Percentiles rank a stretch among this genome's conserved stretches.
Conservation (phyloP, 2,797 vertebrate species). For the Sebastes paucispinis region DNA sequence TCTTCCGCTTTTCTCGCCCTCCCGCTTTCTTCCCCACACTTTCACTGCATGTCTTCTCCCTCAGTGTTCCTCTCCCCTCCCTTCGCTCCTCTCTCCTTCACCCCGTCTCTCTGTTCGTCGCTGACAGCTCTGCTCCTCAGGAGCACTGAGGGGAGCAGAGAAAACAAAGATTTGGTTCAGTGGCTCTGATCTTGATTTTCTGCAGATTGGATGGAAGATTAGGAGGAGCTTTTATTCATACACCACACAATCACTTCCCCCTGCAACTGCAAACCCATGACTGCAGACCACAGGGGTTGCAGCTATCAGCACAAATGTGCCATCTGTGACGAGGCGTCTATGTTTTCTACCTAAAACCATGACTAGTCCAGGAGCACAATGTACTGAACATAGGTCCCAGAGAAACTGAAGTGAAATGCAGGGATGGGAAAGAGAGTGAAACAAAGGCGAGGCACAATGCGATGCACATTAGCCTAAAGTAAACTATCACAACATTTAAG, state of each 20-base stretch:
- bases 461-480: slow-evolving; percentile 14
- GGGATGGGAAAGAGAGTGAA: slow-evolving; percentile 10
- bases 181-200: slow-evolving; percentile 80
- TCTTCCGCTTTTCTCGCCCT: slow-evolving; percentile 7
- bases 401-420: slow-evolving; percentile 38
- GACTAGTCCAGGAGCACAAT: slow-evolving; percentile 45
- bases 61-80: slow-evolving; percentile 30
- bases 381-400: slow-evolving; percentile 48
- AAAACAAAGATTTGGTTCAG: slow-evolving; percentile 81
- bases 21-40: slow-evolving; percentile 19
- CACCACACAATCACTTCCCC: slow-evolving; percentile 65
- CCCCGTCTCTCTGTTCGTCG: slow-evolving; percentile 52
- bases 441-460: slow-evolving; percentile 36
- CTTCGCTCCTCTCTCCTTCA: slow-evolving; percentile 24
- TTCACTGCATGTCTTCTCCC: slow-evolving; percentile 34
- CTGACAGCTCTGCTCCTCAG: slow-evolving; percentile 76
- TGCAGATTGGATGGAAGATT: slow-evolving; percentile 80
- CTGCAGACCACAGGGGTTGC: slow-evolving; percentile 73
- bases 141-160: slow-evolving; percentile 69
- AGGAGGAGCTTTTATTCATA: slow-evolving; percentile 73
- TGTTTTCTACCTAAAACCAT: slow-evolving; percentile 60
- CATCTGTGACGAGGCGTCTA: slow-evolving; percentile 71
- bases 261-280: slow-evolving; percentile 64
- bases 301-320: slow-evolving; percentile 71
- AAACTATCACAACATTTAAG: slow-evolving; percentile 27